These are phyloP conservation scores for Rhinoraja longicauda DNA, from an alignment of 2,797 vertebrate species.

Conservation along the genomic window DNA sequence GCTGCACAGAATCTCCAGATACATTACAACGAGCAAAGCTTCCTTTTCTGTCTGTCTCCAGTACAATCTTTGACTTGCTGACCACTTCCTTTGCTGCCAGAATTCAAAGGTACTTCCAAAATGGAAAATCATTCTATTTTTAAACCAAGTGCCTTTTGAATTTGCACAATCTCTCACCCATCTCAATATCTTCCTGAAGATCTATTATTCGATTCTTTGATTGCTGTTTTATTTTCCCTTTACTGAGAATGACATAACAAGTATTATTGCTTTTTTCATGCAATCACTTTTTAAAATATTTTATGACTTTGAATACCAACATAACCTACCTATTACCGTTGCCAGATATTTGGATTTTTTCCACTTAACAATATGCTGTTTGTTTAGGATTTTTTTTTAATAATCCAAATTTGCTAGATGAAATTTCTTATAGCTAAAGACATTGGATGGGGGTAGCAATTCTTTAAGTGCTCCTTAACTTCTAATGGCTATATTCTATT, in stretches of 20 bases:
- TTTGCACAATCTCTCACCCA: constrained; percentile 11
- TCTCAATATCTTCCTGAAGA: background rate
- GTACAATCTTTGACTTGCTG: background rate
- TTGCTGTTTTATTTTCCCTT: background rate
- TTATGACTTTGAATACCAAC: background rate
- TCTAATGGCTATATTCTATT: background rate
- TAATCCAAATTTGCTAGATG: background rate
- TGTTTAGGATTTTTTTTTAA: background rate
- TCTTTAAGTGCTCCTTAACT: background rate
- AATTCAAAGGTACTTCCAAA: background rate
- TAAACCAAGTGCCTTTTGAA: background rate
- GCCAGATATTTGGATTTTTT: background rate
- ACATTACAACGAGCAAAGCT: background rate
- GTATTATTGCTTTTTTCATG: background rate
- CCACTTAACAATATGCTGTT: background rate
- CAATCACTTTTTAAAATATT: background rate
- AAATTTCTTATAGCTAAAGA: background rate
- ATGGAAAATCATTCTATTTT: constrained; percentile 6
- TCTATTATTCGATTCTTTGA: background rate
- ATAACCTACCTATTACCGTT: background rate
- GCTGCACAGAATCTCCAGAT: constrained; percentile 1
- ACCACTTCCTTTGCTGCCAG: constrained; percentile 11
- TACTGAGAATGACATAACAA: background rate
- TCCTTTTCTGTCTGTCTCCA: background rate
- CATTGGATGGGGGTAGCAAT: background rate